Percentiles rank a stretch among this genome's conserved stretches.
These are phyloP conservation scores for Falco rusticolus DNA, from an alignment of 2,797 vertebrate genomes.

Conservation along the genomic window DNA sequence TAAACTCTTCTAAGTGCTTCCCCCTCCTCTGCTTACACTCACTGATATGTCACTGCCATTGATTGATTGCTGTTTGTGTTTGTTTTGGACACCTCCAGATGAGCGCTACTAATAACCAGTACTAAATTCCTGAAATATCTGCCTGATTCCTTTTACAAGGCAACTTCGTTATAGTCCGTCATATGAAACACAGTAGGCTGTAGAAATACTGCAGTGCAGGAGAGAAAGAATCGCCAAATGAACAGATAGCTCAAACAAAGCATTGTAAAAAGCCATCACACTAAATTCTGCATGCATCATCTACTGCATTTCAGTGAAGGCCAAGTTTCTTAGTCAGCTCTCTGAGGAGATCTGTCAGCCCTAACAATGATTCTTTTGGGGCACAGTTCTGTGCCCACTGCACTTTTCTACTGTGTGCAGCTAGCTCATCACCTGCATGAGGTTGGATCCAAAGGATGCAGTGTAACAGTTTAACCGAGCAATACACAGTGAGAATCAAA, in stretches of 20 bases:
- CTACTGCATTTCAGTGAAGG: conserved; percentile 15
- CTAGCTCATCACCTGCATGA: neutral
- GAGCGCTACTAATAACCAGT: conserved; percentile 59
- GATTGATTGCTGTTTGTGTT: conserved; percentile 57
- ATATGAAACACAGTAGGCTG: neutral
- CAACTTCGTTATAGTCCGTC: neutral
- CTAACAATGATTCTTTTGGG: neutral
- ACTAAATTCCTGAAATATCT: conserved; percentile 64
- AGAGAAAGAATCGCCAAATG: conserved; percentile 20
- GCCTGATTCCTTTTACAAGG: conserved; percentile 9
- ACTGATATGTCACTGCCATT: conserved; percentile 1
- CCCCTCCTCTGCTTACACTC: neutral
- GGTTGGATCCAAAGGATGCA: neutral
- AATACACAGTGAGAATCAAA: neutral
- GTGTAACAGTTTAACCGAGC: neutral
- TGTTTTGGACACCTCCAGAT: conserved; percentile 56
- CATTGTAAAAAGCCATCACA: conserved; percentile 54
- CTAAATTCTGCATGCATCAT: conserved; percentile 61
- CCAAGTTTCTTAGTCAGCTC: conserved; percentile 53
- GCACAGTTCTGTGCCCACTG: neutral
- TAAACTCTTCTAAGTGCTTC: neutral
- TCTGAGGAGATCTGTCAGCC: neutral
- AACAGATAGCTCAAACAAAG: conserved; percentile 40
- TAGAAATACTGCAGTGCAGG: neutral
- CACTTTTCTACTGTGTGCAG: neutral